These are phyloP conservation scores for Bimastos eiseni DNA, from an alignment of 2,888 invertebrate species.

Conservation along the genomic window DNA sequence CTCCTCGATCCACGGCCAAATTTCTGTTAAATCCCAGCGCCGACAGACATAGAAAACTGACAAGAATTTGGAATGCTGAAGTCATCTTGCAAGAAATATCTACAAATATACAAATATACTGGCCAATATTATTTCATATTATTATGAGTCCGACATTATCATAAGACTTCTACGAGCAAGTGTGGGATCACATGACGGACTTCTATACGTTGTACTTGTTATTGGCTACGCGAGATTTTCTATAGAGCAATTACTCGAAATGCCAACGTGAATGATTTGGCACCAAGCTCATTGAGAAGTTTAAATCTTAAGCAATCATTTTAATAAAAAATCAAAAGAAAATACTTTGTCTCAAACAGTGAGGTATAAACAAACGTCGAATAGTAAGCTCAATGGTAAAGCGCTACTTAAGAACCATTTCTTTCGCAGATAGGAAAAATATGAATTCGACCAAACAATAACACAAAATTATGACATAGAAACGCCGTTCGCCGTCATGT, in stretches of 20 bases:
- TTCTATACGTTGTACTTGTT: background rate
- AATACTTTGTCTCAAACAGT: background rate
- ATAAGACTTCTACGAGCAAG: background rate
- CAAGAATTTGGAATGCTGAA: conserved; percentile 1
- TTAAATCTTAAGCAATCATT: too few relatives aligned
- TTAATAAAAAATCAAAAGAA: background rate
- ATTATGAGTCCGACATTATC: conserved; percentile 4
- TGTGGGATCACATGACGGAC: background rate
- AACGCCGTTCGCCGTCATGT: too few relatives aligned
- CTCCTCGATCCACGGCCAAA: background rate
- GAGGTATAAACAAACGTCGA: too few relatives aligned
- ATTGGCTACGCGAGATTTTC: background rate
- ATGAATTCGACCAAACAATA: too few relatives aligned
- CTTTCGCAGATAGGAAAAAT: too few relatives aligned
- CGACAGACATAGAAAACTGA: background rate
- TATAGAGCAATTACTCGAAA: background rate
- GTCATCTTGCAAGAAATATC: background rate
- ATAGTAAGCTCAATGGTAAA: background rate
- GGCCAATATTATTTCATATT: background rate
- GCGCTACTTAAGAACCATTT: background rate
- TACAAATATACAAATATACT: background rate
- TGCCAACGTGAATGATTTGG: too few relatives aligned
- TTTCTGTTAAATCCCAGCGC: background rate
- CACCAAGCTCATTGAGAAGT: too few relatives aligned
- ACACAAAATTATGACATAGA: too few relatives aligned